Conservation (phyloP, 2,113 vertebrate genomes). For the Gila orcuttii region DNA sequence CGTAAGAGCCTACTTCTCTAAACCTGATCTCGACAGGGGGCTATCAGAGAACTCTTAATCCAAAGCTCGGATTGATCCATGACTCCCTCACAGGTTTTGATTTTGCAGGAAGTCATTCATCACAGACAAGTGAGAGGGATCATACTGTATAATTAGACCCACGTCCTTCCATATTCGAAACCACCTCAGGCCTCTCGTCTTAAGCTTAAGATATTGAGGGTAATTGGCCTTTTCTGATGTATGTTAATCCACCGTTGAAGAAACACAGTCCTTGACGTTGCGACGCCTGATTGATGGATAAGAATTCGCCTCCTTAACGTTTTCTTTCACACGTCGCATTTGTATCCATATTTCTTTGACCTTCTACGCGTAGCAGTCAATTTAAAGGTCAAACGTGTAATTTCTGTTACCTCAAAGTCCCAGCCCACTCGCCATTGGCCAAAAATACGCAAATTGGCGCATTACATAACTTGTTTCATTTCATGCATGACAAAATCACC, state of each 20-base stretch:
- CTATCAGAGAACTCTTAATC: constrained; percentile 74
- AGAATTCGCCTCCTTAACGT: background rate
- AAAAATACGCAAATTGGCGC: background rate
- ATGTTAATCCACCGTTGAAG: constrained; percentile 35
- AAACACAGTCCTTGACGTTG: background rate
- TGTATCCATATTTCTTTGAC: background rate
- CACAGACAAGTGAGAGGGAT: constrained; percentile 68
- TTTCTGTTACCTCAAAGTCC: background rate
- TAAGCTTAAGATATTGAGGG: constrained; percentile 39
- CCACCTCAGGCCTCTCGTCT: constrained; percentile 45
- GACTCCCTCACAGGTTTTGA: constrained; percentile 65
- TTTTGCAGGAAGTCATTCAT: constrained; percentile 62
- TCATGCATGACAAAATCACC: constrained; percentile 11
- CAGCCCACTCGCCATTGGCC: background rate
- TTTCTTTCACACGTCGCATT: background rate
- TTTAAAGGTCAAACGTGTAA: background rate
- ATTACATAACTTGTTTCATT: constrained; percentile 9
- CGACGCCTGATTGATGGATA: constrained; percentile 6
- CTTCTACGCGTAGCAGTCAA: background rate
- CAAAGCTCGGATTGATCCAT: constrained; percentile 71
- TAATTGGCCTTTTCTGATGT: constrained; percentile 50
- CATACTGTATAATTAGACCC: constrained; percentile 71
- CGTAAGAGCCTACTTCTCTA: constrained; percentile 60
- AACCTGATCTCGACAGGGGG: constrained; percentile 61
- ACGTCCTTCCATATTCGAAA: constrained; percentile 72